These are phyloP conservation scores for Lasioglossum pauxillum DNA, from an alignment of 2,888 invertebrate species.

Conservation along the genomic window DNA sequence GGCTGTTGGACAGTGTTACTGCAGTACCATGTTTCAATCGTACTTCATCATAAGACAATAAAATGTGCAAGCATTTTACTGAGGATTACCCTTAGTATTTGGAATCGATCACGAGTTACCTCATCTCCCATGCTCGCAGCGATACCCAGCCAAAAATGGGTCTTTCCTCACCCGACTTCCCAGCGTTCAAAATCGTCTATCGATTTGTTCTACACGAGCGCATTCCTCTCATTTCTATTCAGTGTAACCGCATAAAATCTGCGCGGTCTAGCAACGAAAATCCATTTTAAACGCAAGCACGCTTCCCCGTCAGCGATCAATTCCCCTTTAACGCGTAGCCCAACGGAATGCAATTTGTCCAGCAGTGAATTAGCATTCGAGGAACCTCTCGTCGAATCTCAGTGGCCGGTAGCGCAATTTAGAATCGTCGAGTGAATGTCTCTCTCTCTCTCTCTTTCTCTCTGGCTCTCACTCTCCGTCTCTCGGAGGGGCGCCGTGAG, in stretches of 20 bases:
- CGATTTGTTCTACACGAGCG: not conserved
- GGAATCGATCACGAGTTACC: too few relatives aligned
- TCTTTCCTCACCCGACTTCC: not conserved
- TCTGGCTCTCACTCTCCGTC: not conserved
- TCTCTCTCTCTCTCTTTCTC: not conserved
- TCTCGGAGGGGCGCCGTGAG: constrained; percentile 4
- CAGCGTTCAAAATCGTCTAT: not conserved
- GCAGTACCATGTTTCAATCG: too few relatives aligned
- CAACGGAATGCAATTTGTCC: constrained; percentile 21
- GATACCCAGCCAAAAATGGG: too few relatives aligned
- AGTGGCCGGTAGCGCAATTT: not conserved
- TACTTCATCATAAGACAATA: too few relatives aligned
- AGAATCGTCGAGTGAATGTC: not conserved
- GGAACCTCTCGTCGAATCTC: constrained; percentile 6
- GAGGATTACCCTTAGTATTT: too few relatives aligned
- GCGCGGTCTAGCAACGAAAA: constrained; percentile 1
- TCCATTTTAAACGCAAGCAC: constrained; percentile 2
- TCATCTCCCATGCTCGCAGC: too few relatives aligned
- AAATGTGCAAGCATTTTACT: too few relatives aligned
- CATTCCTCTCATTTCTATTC: not conserved
- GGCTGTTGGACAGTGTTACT: too few relatives aligned
- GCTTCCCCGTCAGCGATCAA: not conserved
- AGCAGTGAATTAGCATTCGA: constrained; percentile 22
- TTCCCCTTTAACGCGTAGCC: not conserved
- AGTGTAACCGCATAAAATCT: not conserved